Percentiles rank a stretch among this genome's conserved stretches.
Conservation (phyloP, 2,888 invertebrate species). For the Drosophila melanosoma region DNA sequence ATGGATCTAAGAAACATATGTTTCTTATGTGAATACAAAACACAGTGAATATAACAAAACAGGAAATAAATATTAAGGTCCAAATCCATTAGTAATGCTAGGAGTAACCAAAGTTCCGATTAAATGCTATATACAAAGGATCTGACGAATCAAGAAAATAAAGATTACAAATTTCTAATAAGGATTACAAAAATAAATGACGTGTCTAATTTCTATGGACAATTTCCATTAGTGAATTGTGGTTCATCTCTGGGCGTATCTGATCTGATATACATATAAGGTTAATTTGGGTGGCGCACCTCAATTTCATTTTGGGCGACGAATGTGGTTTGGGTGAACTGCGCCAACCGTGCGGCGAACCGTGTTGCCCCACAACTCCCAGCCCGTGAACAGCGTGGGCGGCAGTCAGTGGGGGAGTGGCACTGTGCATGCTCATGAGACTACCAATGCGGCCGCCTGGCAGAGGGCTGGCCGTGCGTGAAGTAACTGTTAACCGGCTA, state of each 20-base stretch:
- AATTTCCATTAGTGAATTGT: constrained; percentile 47
- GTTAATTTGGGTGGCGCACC: constrained; percentile 86
- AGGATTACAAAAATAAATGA: neutral
- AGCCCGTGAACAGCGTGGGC: constrained; percentile 22
- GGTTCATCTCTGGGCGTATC: constrained; percentile 13
- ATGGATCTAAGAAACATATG: neutral
- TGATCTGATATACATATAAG: neutral
- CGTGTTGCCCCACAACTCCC: constrained; percentile 80
- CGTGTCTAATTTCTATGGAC: neutral
- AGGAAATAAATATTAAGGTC: neutral
- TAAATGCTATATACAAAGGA: neutral
- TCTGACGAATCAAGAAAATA: neutral
- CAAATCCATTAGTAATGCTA: neutral
- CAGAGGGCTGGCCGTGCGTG: constrained; percentile 86
- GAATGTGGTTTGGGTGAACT: constrained; percentile 89
- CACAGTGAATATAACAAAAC: neutral
- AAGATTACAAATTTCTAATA: neutral
- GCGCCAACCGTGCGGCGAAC: constrained; percentile 86
- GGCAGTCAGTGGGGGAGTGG: constrained; percentile 40
- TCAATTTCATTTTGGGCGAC: constrained; percentile 96
- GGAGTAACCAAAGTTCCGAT: neutral
- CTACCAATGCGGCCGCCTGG: constrained; percentile 87
- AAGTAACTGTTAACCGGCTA: constrained; percentile 67
- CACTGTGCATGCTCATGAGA: constrained; percentile 87
- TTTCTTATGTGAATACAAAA: neutral